phyloP scores from a whole-genome alignment of 2,888 invertebrate genomes.

The Salpingus planirostris region DNA sequence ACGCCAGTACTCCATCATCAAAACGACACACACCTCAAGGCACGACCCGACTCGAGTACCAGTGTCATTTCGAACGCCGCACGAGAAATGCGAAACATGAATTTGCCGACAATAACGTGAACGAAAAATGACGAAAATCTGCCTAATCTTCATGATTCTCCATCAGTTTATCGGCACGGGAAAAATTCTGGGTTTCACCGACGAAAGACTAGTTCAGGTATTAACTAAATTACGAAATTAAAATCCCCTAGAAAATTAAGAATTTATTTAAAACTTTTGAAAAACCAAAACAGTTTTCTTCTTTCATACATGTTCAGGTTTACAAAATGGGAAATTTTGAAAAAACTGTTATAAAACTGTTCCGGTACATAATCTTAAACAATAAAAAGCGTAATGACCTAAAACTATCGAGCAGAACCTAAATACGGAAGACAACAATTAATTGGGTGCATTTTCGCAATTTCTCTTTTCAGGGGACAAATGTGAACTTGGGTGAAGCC shows the following conservation, averaged over 20 bases:
- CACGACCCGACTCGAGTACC: conserved; percentile 19
- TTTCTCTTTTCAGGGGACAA: conserved; percentile 48
- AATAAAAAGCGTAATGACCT: conserved; percentile 31
- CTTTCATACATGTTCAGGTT: too few relatives aligned
- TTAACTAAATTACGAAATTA: too few relatives aligned
- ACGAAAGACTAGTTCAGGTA: conserved; percentile 30
- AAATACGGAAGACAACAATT: conserved; percentile 20
- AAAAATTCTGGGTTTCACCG: conserved; percentile 16
- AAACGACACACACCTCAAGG: conserved; percentile 34
- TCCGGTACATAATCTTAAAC: conserved; percentile 27
- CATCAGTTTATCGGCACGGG: too few relatives aligned
- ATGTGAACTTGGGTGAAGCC: conserved; percentile 58
- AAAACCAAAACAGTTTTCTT: too few relatives aligned
- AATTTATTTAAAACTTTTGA: too few relatives aligned
- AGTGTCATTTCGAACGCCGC: conserved; percentile 18
- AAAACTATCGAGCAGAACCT: conserved; percentile 26
- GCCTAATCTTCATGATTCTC: too few relatives aligned
- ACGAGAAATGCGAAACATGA: conserved; percentile 16
- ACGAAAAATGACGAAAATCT: too few relatives aligned
- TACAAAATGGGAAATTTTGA: too few relatives aligned
- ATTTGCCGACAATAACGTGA: background rate
- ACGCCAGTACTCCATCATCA: conserved; percentile 36
- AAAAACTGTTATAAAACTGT: too few relatives aligned
- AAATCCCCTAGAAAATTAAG: too few relatives aligned
- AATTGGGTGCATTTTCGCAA: too few relatives aligned